Percentiles rank a stretch among this genome's conserved stretches.
phyloP scores from a whole-genome alignment of 2,888 invertebrate genomes.

The Sussaba pulchella region DNA sequence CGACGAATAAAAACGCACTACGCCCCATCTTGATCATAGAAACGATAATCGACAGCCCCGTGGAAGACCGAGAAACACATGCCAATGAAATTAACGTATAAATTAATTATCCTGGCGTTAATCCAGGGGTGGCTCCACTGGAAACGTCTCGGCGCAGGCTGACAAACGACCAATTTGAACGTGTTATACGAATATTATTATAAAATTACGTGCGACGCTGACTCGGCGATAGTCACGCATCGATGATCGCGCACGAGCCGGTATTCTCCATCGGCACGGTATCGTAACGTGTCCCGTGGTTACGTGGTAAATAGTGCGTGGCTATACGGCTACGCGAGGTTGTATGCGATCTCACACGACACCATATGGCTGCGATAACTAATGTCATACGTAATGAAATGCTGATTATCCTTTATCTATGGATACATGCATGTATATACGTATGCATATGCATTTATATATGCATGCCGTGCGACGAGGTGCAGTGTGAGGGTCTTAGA shows the following conservation, averaged over 20 bases:
- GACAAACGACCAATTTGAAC: constrained; percentile 43
- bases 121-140: constrained; percentile 46
- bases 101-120: constrained; percentile 41
- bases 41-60: not conserved
- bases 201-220: constrained; percentile 18
- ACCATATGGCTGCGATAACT: constrained; percentile 63
- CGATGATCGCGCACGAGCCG: constrained; percentile 8
- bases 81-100: constrained; percentile 32
- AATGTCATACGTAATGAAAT: constrained; percentile 56
- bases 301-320: not conserved
- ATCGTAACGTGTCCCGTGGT: constrained; percentile 22
- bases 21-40: not conserved
- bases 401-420: constrained; percentile 37
- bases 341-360: constrained; percentile 44
- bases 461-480: no score
- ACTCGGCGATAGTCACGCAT: constrained; percentile 55
- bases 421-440: not conserved
- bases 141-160: constrained; percentile 15
- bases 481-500: no score
- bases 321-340: constrained; percentile 12
- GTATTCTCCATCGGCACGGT: constrained; percentile 11
- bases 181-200: constrained; percentile 31
- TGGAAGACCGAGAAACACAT: not conserved
- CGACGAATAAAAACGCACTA: no score
- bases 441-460: not conserved